Evolutionary conservation across 2,113 vertebrate genomes (phyloP).

Genomic region (Cromileptes altivelis): DNA sequence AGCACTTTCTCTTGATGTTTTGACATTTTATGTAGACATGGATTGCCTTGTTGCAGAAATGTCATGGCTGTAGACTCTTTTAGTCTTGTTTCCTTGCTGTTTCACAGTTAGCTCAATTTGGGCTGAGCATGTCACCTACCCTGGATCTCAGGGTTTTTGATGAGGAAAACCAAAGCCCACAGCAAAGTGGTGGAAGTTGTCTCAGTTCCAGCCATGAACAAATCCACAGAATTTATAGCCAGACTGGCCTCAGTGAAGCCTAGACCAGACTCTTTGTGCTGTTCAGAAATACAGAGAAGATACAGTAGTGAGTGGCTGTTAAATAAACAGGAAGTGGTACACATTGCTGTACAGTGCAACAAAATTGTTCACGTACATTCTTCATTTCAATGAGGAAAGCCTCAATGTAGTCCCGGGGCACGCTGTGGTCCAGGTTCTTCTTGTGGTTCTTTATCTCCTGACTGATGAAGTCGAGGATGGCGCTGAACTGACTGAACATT

Average conservation of each 20-base stretch:
- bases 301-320: neutral
- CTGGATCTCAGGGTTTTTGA: slow-evolving; percentile 86
- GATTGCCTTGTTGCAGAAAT: too few relatives aligned
- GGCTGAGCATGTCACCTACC: slow-evolving; percentile 76
- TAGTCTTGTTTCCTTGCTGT: neutral
- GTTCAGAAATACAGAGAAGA: neutral
- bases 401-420: slow-evolving; percentile 86
- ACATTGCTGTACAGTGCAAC: neutral
- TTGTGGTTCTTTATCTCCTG: slow-evolving; percentile 81
- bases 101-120: neutral
- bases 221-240: slow-evolving; percentile 86
- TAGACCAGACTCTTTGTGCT: slow-evolving; percentile 39
- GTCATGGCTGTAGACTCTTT: too few relatives aligned
- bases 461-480: slow-evolving; percentile 66
- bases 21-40: too few relatives aligned
- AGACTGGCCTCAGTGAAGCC: slow-evolving; percentile 86
- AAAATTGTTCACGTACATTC: slow-evolving; percentile 73
- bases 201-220: slow-evolving; percentile 92
- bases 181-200: slow-evolving; percentile 89
- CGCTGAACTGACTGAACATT: slow-evolving; percentile 57
- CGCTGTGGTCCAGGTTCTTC: slow-evolving; percentile 77
- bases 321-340: neutral
- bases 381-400: slow-evolving; percentile 86
- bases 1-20: too few relatives aligned
- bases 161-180: slow-evolving; percentile 89